These are phyloP conservation scores for Trachemys scripta DNA, from an alignment of 2,113 vertebrate species.

Conservation along the genomic window DNA sequence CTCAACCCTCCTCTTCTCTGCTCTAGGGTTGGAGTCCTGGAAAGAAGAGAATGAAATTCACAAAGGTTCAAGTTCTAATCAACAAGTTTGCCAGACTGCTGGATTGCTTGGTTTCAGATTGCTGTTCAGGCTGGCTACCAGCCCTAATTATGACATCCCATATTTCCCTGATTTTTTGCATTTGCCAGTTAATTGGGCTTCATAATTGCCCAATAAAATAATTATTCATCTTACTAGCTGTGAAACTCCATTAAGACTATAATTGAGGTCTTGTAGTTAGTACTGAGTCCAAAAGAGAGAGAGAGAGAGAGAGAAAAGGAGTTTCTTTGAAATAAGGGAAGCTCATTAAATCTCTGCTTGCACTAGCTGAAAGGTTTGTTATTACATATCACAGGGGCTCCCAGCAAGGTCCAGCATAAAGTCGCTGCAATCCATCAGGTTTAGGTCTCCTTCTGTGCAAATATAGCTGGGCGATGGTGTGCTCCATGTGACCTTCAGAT, in stretches of 20 bases:
- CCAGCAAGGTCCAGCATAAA: constrained; percentile 23
- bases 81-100: not conserved
- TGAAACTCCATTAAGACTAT: not conserved
- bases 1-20: accelerated
- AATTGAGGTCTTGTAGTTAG: not conserved
- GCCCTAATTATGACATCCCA: not conserved
- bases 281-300: constrained; percentile 13
- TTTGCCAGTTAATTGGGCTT: constrained; percentile 17
- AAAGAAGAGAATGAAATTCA: not conserved
- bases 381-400: constrained; percentile 36
- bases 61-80: not conserved
- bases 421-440: constrained; percentile 56
- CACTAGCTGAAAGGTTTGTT: constrained; percentile 26
- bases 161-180: accelerated
- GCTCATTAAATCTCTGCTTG: constrained; percentile 45
- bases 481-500: constrained; percentile 39
- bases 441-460: constrained; percentile 65
- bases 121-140: not conserved
- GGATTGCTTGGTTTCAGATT: not conserved
- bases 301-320: not conserved
- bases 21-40: accelerated
- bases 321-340: constrained; percentile 42
- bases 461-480: constrained; percentile 10
- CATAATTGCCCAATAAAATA: constrained; percentile 9
- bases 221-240: not conserved